Base-by-base conservation (phyloP, 2,888 invertebrate species). In the Icerya purchasi region DNA sequence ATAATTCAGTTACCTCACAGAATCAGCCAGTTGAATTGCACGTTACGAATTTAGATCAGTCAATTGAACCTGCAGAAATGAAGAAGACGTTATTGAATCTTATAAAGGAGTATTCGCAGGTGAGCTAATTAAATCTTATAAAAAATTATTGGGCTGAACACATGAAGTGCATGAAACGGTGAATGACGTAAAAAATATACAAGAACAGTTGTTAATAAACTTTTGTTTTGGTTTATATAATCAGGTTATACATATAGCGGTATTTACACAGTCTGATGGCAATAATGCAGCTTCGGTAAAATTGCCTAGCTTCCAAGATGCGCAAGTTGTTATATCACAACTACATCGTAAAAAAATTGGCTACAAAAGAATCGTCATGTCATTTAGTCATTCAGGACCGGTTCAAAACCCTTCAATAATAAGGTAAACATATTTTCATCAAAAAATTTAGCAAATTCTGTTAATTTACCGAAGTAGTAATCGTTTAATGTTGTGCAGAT, bases 281-380 rank as follows among this genome's bases (percentile, higher is more conserved):
- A 78, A 77, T 60, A 76, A 82, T 22, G 75, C 83, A 2, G 89
- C 84, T 0, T 77, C 77, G 22, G 79, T 90, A 0, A 78, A 79
- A 67, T 79, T 91, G 1, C 77, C 80, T 1, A 79, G 80, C 1
- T 75, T 81, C 61, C 80, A 81, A 68, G 85, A 86, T 67, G 73
- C 77, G 61, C 71, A 78, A 65, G 67, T 66, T 61, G 83, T 84
- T 36, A 87, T 91, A 64, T 86, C 88, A 0, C 83, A 86, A 68
- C 75, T 90, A 55, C 90, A 91, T 71, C 80, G 87, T 60, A 81
- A 83, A 61, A 84, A 86, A 68, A 76, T 91, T 61, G 90, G 86
- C 5, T 82, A 82, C 64, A 84, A 86, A 67, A 75, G 88, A 56
- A 84, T 91, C 61, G 78, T 84, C 64, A 84, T 91, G 65, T 80